Conservation (phyloP, 2,113 vertebrate species). For the Cephalopholis sonnerati region DNA sequence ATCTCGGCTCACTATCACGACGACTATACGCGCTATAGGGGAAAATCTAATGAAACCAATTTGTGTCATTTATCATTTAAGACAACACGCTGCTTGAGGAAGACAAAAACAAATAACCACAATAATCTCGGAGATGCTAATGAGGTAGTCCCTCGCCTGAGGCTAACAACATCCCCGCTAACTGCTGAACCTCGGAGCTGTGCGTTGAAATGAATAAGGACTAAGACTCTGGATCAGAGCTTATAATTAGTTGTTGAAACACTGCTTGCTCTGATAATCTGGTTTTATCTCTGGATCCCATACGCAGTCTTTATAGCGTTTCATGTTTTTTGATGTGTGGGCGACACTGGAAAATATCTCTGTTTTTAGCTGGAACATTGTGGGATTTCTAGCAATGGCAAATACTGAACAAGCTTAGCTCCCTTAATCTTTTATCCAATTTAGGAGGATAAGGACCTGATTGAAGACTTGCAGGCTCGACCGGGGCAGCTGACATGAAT, state of each 20-base stretch:
- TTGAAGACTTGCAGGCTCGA: slow-evolving; percentile 31
- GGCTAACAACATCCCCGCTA: background rate
- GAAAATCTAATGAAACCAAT: background rate
- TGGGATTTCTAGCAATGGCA: slow-evolving; percentile 47
- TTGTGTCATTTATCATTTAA: slow-evolving; percentile 22
- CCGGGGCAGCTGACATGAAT: slow-evolving; percentile 43
- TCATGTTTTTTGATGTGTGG: slow-evolving; percentile 26
- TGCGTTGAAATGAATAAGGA: slow-evolving; percentile 18
- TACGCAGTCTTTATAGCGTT: slow-evolving; percentile 36
- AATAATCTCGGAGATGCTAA: slow-evolving; percentile 42
- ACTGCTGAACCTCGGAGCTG: slow-evolving; percentile 21
- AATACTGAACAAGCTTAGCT: slow-evolving; percentile 58
- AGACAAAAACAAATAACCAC: slow-evolving; percentile 50
- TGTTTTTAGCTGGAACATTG: slow-evolving; percentile 38
- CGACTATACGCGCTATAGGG: background rate
- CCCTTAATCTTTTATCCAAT: slow-evolving; percentile 75
- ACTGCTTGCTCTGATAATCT: slow-evolving; percentile 47
- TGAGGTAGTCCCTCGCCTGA: slow-evolving; percentile 15
- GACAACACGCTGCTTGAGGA: slow-evolving; percentile 16
- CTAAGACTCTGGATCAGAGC: slow-evolving; percentile 23
- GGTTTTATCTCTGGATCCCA: slow-evolving; percentile 55
- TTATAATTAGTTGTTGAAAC: slow-evolving; percentile 58
- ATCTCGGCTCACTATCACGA: background rate
- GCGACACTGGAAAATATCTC: slow-evolving; percentile 22
- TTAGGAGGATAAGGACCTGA: slow-evolving; percentile 56